These are phyloP conservation scores for Teleogryllus oceanicus DNA, from an alignment of 2,888 invertebrate genomes.

Conservation along the genomic window DNA sequence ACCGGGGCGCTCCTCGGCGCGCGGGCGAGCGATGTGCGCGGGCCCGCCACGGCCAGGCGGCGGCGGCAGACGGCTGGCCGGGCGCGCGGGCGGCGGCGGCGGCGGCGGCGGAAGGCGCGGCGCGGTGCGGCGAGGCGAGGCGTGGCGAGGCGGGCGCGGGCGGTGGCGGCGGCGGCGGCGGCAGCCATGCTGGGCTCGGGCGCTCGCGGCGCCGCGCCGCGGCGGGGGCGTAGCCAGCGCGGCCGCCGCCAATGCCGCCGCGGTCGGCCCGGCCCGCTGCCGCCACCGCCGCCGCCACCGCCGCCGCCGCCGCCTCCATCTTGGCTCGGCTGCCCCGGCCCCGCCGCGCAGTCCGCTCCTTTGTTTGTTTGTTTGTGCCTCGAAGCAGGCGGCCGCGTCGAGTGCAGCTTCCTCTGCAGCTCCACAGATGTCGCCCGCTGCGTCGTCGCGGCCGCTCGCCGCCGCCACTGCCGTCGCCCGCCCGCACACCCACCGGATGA, in stretches of 20 bases:
- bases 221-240: slow-evolving; percentile 10
- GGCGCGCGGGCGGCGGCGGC: too few relatives aligned
- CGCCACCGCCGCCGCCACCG: not conserved
- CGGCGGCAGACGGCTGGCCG: too few relatives aligned
- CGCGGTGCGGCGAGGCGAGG: too few relatives aligned
- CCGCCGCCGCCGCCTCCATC: not conserved
- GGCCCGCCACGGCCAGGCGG: too few relatives aligned
- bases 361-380: slow-evolving; percentile 18
- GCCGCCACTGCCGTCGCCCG: not conserved
- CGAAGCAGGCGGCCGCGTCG: not conserved
- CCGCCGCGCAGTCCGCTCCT: not conserved
- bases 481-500: not conserved
- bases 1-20: too few relatives aligned
- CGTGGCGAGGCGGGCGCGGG: not conserved
- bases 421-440: not conserved
- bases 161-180: not conserved
- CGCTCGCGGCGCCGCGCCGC: not conserved
- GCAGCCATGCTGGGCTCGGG: not conserved
- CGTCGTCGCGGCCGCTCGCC: not conserved
- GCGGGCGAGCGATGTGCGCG: too few relatives aligned
- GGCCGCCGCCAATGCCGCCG: slow-evolving; percentile 3
- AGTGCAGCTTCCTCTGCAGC: not conserved
- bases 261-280: not conserved
- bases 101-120: too few relatives aligned
- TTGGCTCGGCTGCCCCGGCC: not conserved